phyloP scores from a whole-genome alignment of 2,113 vertebrate species.

The Lophotis ruficrista region DNA sequence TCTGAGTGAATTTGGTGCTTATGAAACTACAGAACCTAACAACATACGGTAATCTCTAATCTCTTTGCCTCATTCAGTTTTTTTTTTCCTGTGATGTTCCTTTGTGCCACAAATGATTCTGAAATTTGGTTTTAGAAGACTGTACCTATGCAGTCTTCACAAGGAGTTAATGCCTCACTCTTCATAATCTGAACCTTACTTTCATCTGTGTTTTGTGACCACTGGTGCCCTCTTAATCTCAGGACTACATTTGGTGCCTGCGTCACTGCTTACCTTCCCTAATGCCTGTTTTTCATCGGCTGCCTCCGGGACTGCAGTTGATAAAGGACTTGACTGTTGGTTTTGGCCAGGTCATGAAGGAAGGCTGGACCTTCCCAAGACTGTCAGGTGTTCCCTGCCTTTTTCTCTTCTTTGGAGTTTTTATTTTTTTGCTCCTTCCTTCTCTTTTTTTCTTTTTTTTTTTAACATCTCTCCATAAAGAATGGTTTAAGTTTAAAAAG shows the following conservation, averaged over 20 bases:
- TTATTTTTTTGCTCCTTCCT: neutral
- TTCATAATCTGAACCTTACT: neutral
- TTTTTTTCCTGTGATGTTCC: neutral
- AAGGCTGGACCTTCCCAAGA: neutral
- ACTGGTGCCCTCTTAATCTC: neutral
- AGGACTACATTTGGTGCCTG: neutral
- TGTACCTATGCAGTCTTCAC: neutral
- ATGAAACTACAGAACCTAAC: accelerated
- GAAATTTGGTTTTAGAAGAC: neutral
- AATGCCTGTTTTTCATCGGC: neutral
- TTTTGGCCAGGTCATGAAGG: neutral
- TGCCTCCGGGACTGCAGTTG: neutral
- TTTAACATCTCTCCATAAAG: neutral
- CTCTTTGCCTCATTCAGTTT: accelerated
- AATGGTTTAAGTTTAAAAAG: neutral
- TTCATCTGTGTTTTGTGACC: neutral
- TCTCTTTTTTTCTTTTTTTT: neutral
- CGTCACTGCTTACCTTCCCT: neutral
- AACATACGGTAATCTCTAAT: accelerated
- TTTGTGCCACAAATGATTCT: neutral
- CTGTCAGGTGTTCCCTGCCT: neutral
- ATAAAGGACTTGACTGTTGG: neutral
- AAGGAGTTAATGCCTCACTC: neutral
- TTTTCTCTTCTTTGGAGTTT: neutral
- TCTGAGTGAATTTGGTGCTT: neutral